Evolutionary conservation across 2,113 vertebrate species (phyloP).

Genomic region (Pituophis catenifer): DNA sequence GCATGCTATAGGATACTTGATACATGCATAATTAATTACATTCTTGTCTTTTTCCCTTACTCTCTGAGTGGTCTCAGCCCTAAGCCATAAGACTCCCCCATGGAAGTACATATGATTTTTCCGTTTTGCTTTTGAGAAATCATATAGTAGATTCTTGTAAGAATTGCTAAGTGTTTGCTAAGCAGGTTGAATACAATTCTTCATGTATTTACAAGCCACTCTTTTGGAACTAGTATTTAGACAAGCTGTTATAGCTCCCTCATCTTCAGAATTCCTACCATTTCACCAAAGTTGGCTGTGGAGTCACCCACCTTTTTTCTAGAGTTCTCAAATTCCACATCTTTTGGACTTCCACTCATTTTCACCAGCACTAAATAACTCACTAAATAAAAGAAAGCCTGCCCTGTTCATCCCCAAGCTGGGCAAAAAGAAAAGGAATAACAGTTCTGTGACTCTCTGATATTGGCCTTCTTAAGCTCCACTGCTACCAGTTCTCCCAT

Average conservation of each 20-base stretch:
- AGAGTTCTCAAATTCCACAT: not conserved
- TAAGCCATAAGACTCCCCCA: not conserved
- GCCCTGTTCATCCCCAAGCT: not conserved
- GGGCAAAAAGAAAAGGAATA: not conserved
- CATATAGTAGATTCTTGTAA: not conserved
- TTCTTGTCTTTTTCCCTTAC: not conserved
- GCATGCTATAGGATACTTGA: not conserved
- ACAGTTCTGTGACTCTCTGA: not conserved
- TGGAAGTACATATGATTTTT: not conserved
- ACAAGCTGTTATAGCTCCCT: not conserved
- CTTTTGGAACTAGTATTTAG: not conserved
- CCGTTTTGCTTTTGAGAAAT: not conserved
- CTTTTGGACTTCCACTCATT: not conserved
- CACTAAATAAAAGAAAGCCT: not conserved
- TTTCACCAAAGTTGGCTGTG: not conserved
- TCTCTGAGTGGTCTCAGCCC: not conserved
- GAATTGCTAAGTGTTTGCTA: not conserved
- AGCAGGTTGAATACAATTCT: not conserved
- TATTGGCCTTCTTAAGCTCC: not conserved
- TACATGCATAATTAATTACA: not conserved
- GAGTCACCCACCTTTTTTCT: not conserved
- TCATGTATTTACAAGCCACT: not conserved
- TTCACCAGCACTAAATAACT: not conserved
- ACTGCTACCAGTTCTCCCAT: not conserved
- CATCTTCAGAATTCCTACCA: not conserved